Evolutionary conservation across 2,113 vertebrate species (phyloP).

Genomic region (Engraulis encrasicolus): DNA sequence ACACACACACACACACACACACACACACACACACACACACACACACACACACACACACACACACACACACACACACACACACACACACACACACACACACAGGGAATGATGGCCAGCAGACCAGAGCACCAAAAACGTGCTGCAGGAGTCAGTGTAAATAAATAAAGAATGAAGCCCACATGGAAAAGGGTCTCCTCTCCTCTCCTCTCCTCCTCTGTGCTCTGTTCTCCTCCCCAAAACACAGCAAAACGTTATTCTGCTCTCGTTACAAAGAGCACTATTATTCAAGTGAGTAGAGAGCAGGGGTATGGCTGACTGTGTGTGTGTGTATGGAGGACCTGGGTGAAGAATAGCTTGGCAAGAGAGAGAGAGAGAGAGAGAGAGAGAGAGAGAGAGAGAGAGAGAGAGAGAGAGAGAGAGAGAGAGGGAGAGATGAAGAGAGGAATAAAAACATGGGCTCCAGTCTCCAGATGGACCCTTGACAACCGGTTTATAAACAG

Average conservation of each 20-base stretch:
- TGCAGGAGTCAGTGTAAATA: conserved; percentile 25
- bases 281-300: conserved; percentile 41
- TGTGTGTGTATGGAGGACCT: conserved; percentile 51
- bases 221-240: no score
- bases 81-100: no score
- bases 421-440: conserved; percentile 43
- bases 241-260: conserved; percentile 62
- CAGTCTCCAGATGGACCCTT: conserved; percentile 40
- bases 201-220: no score
- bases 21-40: no score
- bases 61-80: no score
- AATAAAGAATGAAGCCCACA: conserved; percentile 51
- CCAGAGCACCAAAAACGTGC: conserved; percentile 44
- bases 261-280: conserved; percentile 56
- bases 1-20: no score
- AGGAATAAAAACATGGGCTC: conserved; percentile 55
- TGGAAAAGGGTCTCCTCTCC: conserved; percentile 53
- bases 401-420: conserved; percentile 43
- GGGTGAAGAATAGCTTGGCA: conserved; percentile 61
- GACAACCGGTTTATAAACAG: conserved; percentile 51
- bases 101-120: no score
- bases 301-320: conserved; percentile 29
- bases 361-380: neutral
- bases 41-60: no score
- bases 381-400: conserved; percentile 10